These are phyloP conservation scores for Euspilapteryx auroguttella DNA, from an alignment of 2,888 invertebrate genomes.

Conservation along the genomic window DNA sequence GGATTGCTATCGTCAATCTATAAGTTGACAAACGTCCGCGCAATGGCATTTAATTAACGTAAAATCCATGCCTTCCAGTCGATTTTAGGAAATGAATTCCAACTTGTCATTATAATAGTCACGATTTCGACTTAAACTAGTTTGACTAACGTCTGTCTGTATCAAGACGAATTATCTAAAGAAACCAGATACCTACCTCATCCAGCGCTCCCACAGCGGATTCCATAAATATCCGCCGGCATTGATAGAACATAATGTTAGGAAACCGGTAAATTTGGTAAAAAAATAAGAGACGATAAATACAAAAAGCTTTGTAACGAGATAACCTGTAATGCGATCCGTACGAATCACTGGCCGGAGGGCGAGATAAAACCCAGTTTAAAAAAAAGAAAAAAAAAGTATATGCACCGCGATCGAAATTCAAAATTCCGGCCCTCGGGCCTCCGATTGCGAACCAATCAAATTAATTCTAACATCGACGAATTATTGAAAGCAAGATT, in stretches of 20 bases:
- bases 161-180: slow-evolving; percentile 39
- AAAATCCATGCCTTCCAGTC: slow-evolving; percentile 30
- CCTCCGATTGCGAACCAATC: slow-evolving; percentile 6
- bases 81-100: slow-evolving; percentile 22
- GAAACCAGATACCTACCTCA: slow-evolving; percentile 43
- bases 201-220: slow-evolving; percentile 32
- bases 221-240: slow-evolving; percentile 36
- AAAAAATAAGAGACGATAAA: slow-evolving; percentile 19
- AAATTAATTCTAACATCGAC: slow-evolving; percentile 4
- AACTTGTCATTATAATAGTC: slow-evolving; percentile 47
- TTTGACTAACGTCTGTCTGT: slow-evolving; percentile 43
- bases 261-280: slow-evolving; percentile 31
- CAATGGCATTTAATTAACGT: slow-evolving; percentile 38
- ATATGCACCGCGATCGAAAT: slow-evolving; percentile 34
- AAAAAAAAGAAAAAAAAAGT: slow-evolving; percentile 21
- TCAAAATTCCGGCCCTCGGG: slow-evolving; percentile 36
- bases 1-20: slow-evolving; percentile 34
- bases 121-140: slow-evolving; percentile 35
- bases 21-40: slow-evolving; percentile 32
- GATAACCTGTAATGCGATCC: slow-evolving; percentile 51
- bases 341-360: slow-evolving; percentile 43
- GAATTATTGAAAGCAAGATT: slow-evolving; percentile 5
- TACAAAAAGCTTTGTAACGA: slow-evolving; percentile 40
- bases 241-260: slow-evolving; percentile 15
- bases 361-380: slow-evolving; percentile 41